Conservation (phyloP, 2,797 vertebrate species). For the Sitta carolinensis region DNA sequence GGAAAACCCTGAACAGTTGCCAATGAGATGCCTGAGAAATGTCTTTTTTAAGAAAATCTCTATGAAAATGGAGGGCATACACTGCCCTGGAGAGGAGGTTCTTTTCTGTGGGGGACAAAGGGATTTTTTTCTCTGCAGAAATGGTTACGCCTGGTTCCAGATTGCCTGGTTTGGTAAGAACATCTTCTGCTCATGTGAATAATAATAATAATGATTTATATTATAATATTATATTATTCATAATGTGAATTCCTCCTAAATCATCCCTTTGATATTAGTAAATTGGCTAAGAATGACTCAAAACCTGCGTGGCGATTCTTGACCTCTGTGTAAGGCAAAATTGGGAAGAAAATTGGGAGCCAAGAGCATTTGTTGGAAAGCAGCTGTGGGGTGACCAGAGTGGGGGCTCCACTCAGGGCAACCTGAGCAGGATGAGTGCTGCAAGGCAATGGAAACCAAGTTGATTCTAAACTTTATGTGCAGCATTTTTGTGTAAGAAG, state of each 20-base stretch:
- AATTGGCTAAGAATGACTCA: neutral
- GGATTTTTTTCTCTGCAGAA: neutral
- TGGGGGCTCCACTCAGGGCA: neutral
- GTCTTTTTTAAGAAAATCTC: neutral
- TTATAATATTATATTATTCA: too few relatives aligned
- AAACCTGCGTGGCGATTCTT: rapidly evolving
- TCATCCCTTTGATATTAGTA: neutral
- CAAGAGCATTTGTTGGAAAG: neutral
- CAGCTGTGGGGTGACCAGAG: neutral
- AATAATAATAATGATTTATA: too few relatives aligned
- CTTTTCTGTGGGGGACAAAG: neutral
- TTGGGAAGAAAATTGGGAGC: neutral
- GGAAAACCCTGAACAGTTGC: neutral
- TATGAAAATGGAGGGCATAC: neutral
- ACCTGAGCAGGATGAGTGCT: neutral
- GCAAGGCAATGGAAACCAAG: neutral
- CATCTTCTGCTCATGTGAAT: too few relatives aligned
- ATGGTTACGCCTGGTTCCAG: neutral
- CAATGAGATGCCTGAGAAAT: neutral
- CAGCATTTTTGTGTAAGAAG: neutral
- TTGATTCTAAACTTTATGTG: neutral
- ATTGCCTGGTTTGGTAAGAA: neutral
- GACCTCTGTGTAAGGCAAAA: neutral
- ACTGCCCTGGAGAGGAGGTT: neutral
- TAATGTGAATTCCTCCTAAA: neutral